Evolutionary conservation across 2,888 invertebrate genomes (phyloP), one percentile per base, ranked within the genome.

Genomic region (Sphaerophoria rueppellii): DNA sequence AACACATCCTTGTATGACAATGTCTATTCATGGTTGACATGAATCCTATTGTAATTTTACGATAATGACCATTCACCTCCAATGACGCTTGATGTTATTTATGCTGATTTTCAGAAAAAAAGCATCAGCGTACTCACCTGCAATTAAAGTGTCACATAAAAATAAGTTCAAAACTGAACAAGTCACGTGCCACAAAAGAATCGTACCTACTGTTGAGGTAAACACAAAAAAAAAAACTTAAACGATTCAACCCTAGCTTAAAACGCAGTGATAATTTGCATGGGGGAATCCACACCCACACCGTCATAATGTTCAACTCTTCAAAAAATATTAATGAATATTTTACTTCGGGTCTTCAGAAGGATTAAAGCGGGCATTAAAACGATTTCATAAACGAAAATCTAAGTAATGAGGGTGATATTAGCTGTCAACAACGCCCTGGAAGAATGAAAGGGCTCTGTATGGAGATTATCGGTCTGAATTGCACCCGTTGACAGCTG

Each of bases 61-160:
- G 46, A 40, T 58, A 78, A 78, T 78, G 70, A 83, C 58, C 72
- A 76, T 79, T 83, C 79, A 60, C 35, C 58, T 67, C 32, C 16
- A 37, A n/a, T 46, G 54, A n/a, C 60, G 60, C 70, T 65, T 50
- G 58, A 32, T n/a, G 35, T 43, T 60, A 60, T 60, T 60, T 43
- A 63, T 50, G 55, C 40, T 67, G 40, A 43, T 67, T 73, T 73
- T 69, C 85, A 54, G 70, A 6, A 65, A 72, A 80, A 72, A 73
- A 54, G 80, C 76, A 80, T 72, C 81, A 81, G 86, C 24, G 24
- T 24, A 24, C 87, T 90, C 90, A 91, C 90, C 90, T 91, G 89
- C 89, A 90, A 90, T 90, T 91, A 90, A 90, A 89, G 87, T 90
- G 91, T 90, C 91, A 90, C 88, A 90, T 89, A 54, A 81, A 79